Evolutionary conservation across 2,888 invertebrate genomes (phyloP).

Genomic region (Xanthostigma xanthostigma): DNA sequence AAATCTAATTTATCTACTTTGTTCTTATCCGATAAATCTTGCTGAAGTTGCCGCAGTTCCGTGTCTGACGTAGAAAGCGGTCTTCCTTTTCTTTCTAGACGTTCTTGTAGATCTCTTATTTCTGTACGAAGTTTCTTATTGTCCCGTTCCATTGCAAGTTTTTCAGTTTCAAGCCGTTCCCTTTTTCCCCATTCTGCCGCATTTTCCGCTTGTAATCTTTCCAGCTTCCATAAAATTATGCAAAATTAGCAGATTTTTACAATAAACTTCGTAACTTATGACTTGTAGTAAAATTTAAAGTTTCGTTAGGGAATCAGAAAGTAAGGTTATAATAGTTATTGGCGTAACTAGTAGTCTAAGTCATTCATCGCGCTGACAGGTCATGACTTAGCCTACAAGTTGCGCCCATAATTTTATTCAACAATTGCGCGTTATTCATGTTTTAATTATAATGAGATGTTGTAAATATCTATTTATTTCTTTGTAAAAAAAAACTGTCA

Average conservation of each 20-base stretch:
- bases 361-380: too few relatives aligned
- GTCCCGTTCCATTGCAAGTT: slow-evolving; percentile 71
- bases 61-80: slow-evolving; percentile 46
- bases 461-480: too few relatives aligned
- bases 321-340: too few relatives aligned
- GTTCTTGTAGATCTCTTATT: slow-evolving; percentile 53
- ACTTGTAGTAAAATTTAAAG: background rate
- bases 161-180: slow-evolving; percentile 81
- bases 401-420: too few relatives aligned
- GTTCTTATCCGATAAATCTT: slow-evolving; percentile 48
- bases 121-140: slow-evolving; percentile 67
- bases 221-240: slow-evolving; percentile 43
- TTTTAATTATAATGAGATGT: too few relatives aligned
- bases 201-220: slow-evolving; percentile 80
- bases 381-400: too few relatives aligned
- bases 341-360: too few relatives aligned
- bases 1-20: too few relatives aligned
- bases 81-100: slow-evolving; percentile 48
- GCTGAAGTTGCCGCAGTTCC: slow-evolving; percentile 47
- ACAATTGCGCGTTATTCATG: too few relatives aligned
- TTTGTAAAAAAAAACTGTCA: too few relatives aligned
- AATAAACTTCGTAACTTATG: background rate
- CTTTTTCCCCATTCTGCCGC: slow-evolving; percentile 88
- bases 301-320: background rate
- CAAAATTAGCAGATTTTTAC: slow-evolving; percentile 3